Evolutionary conservation across 2,797 vertebrate genomes (phyloP).

Genomic region (Ptychadena robeensis): DNA sequence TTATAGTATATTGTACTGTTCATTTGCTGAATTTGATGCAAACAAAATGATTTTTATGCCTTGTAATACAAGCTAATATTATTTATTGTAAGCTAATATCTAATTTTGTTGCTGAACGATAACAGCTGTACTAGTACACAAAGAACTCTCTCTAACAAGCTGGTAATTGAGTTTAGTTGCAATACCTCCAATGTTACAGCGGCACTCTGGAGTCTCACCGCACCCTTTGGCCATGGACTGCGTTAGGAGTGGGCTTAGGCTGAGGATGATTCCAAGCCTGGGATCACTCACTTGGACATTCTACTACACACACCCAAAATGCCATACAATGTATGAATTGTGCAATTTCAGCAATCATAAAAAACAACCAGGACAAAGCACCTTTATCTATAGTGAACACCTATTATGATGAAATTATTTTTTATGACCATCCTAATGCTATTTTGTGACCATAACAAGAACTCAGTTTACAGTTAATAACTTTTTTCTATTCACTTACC

Average conservation of each 20-base stretch:
- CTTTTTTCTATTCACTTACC: background rate
- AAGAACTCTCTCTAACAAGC: too few species aligned
- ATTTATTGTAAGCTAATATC: too few species aligned
- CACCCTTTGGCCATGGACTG: background rate
- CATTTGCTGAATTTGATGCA: too few species aligned
- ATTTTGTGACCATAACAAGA: background rate
- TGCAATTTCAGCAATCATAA: background rate
- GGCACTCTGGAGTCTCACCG: background rate
- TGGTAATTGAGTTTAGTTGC: too few species aligned
- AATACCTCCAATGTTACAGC: background rate
- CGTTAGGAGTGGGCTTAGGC: background rate
- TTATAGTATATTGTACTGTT: too few species aligned
- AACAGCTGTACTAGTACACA: too few species aligned
- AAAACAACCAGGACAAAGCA: background rate
- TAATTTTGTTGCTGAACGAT: too few species aligned
- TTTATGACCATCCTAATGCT: background rate
- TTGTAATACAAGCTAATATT: too few species aligned
- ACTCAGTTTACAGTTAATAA: slow-evolving; percentile 35
- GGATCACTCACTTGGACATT: background rate
- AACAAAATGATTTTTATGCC: too few species aligned
- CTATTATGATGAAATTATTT: background rate
- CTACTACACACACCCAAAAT: background rate
- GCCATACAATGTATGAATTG: background rate
- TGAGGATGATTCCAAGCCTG: background rate
- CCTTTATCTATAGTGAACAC: background rate